Evolutionary conservation across 2,113 vertebrate genomes (phyloP).

Genomic region (Epinephelus lanceolatus): DNA sequence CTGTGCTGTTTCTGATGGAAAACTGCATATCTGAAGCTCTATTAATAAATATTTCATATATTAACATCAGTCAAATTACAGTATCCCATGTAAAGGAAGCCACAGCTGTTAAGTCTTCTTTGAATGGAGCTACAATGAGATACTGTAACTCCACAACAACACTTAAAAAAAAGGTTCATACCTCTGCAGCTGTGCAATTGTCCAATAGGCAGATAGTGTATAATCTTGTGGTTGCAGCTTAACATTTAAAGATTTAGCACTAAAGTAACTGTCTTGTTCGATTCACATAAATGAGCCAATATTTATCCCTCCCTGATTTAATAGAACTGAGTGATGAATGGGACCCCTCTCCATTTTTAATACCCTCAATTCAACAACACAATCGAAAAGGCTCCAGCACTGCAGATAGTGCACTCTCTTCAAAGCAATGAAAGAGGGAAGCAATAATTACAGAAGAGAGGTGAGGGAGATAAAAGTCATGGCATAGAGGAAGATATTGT

Average conservation of each 20-base stretch:
- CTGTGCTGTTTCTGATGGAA: background rate
- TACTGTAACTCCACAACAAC: too few relatives aligned
- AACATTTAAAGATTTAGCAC: background rate
- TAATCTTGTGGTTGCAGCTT: background rate
- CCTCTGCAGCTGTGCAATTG: too few relatives aligned
- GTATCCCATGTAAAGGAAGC: background rate
- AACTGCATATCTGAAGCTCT: background rate
- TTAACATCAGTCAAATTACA: background rate
- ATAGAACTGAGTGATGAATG: background rate
- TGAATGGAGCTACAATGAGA: too few relatives aligned
- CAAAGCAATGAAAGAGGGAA: constrained; percentile 20
- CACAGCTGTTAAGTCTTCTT: background rate
- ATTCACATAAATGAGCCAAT: background rate
- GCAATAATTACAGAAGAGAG: constrained; percentile 35
- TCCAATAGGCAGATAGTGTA: background rate
- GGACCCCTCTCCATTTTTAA: constrained; percentile 27
- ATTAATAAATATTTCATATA: background rate
- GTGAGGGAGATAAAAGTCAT: constrained; percentile 27
- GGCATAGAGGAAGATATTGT: constrained; percentile 21
- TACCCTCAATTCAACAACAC: constrained; percentile 25
- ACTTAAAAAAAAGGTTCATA: too few relatives aligned
- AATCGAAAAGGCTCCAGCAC: constrained; percentile 13
- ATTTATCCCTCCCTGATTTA: constrained; percentile 10
- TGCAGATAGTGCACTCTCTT: constrained; percentile 18
- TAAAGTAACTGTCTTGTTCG: background rate